A percentile compares a stretch with the other conserved stretches of the same genome.
phyloP scores from a whole-genome alignment of 2,888 invertebrate species.

The Chrysolina haemoptera region DNA sequence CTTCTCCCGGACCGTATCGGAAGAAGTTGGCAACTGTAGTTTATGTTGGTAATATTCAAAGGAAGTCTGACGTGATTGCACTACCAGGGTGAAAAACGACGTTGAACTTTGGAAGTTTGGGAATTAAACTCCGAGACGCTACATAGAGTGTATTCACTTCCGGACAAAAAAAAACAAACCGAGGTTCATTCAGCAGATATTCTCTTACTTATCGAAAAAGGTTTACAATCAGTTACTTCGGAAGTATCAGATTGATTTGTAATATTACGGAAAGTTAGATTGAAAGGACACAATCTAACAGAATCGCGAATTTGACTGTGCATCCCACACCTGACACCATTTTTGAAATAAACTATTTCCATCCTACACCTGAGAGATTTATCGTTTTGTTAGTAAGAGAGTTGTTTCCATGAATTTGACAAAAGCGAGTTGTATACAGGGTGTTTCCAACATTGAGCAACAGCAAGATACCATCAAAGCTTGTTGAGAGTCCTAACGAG shows the following conservation, averaged over 20 bases:
- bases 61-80: constrained; percentile 4
- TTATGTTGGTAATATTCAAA: constrained; percentile 1
- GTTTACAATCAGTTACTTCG: background rate
- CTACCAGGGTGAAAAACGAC: background rate
- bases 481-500: no score
- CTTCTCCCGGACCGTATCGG: background rate
- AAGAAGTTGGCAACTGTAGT: background rate
- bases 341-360: no score
- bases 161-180: background rate
- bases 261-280: no score
- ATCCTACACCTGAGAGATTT: no score
- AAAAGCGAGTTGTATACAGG: no score
- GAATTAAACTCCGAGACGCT: constrained; percentile 19
- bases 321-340: no score
- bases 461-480: no score
- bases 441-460: no score
- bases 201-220: background rate
- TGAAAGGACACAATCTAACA: no score
- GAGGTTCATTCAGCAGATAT: background rate
- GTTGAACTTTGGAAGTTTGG: background rate
- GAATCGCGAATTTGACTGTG: no score
- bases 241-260: background rate
- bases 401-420: no score
- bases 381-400: no score
- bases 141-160: background rate